A percentile compares a stretch with the other conserved stretches of the same genome.
Conservation (phyloP, 2,113 vertebrate genomes). For the Panthera tigris region DNA sequence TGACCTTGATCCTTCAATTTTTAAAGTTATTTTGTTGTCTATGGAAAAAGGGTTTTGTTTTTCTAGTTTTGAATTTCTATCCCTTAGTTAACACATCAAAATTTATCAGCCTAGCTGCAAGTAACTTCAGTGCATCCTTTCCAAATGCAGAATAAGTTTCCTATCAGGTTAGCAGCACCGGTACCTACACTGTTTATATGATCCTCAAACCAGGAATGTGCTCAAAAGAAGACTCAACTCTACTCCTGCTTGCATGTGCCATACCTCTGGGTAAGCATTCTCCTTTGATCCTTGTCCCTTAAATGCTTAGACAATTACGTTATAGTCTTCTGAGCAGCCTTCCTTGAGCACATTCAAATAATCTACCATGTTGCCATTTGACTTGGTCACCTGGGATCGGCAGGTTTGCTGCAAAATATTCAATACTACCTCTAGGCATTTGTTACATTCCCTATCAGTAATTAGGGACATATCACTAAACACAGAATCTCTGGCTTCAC, state of each 20-base stretch:
- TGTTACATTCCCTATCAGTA: conserved; percentile 92
- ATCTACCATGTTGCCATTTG: conserved; percentile 93
- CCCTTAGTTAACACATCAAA: conserved; percentile 91
- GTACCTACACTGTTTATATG: conserved; percentile 90
- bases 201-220: conserved; percentile 92
- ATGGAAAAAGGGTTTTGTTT: conserved; percentile 91
- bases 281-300: conserved; percentile 89
- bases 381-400: conserved; percentile 93
- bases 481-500: conserved; percentile 94
- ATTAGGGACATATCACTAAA: conserved; percentile 92
- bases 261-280: conserved; percentile 91
- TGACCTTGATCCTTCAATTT: conserved; percentile 94
- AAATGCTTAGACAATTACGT: conserved; percentile 91
- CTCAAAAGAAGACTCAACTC: conserved; percentile 93
- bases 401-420: conserved; percentile 92
- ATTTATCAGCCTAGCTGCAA: conserved; percentile 90
- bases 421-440: conserved; percentile 91
- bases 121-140: conserved; percentile 92
- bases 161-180: conserved; percentile 88
- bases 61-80: conserved; percentile 90
- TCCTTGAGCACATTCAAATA: conserved; percentile 92
- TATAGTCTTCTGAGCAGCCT: conserved; percentile 92
- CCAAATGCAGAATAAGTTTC: conserved; percentile 90
- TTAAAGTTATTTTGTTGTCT: conserved; percentile 93
- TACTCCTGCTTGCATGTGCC: conserved; percentile 92